Conservation (phyloP, 2,797 vertebrate species). For the Phataginus tetradactyla region DNA sequence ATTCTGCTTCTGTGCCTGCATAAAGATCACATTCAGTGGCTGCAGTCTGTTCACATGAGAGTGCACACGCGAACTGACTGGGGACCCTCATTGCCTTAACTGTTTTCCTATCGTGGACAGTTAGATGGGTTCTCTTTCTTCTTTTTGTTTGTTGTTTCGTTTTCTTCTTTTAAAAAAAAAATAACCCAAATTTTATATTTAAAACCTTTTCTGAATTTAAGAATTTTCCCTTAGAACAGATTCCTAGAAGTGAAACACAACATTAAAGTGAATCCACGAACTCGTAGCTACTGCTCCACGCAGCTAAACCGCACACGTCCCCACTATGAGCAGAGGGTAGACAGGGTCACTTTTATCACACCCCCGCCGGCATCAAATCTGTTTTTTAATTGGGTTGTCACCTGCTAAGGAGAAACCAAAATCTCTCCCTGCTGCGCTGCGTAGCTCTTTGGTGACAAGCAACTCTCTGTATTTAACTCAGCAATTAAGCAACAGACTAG, state of each 20-base stretch:
- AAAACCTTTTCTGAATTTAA: conserved; percentile 1
- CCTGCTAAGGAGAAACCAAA: neutral
- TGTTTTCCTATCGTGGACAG: neutral
- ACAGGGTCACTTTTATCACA: neutral
- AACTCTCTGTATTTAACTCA: neutral
- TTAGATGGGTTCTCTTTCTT: neutral
- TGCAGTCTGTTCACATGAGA: neutral
- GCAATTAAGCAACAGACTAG: neutral
- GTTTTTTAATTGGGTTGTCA: neutral
- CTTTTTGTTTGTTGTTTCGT: neutral
- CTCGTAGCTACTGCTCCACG: too few species aligned
- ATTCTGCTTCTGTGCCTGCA: neutral
- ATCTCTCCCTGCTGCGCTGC: neutral
- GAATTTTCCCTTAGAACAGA: neutral
- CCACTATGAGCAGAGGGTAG: neutral
- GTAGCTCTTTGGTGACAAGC: neutral
- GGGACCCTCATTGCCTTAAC: neutral
- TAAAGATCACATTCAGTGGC: neutral
- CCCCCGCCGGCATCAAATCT: neutral
- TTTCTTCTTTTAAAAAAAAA: neutral
- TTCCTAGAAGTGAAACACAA: neutral
- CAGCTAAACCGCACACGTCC: neutral
- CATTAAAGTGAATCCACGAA: neutral
- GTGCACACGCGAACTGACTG: neutral
- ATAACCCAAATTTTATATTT: neutral